These are phyloP conservation scores for Microtus montanus DNA, from an alignment of 2,113 vertebrate species.

Conservation along the genomic window DNA sequence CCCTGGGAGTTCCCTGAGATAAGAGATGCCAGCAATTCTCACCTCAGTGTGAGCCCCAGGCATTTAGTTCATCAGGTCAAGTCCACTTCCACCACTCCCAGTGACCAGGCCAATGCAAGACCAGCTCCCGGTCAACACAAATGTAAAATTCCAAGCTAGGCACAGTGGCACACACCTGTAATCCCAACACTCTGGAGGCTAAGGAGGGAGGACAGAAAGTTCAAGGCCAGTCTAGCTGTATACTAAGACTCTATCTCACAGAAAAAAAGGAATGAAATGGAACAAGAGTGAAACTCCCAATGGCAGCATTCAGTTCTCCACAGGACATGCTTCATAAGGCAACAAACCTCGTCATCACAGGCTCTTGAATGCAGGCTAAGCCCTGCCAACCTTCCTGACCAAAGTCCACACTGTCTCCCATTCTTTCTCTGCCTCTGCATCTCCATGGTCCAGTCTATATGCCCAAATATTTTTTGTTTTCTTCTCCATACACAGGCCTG, in stretches of 20 bases:
- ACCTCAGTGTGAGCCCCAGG: neutral
- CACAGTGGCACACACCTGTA: neutral
- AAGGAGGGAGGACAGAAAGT: neutral
- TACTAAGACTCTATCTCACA: neutral
- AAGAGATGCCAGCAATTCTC: neutral
- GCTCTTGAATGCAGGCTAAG: neutral
- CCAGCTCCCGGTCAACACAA: neutral
- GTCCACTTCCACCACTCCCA: neutral
- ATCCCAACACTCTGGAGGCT: neutral
- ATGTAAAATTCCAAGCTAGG: neutral
- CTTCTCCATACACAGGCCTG: neutral
- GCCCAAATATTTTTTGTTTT: neutral
- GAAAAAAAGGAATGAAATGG: neutral
- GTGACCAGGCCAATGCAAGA: neutral
- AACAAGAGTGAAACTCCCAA: neutral
- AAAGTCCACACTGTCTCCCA: too few species aligned
- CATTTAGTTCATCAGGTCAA: neutral
- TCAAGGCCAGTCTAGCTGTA: neutral
- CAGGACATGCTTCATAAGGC: too few species aligned
- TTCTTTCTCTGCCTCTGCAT: neutral
- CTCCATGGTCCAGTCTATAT: neutral
- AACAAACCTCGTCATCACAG: neutral
- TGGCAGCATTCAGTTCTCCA: neutral
- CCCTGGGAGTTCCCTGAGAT: neutral
- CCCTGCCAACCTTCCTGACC: neutral